These are phyloP conservation scores for Gobio gobio DNA, from an alignment of 2,113 vertebrate species.

Conservation along the genomic window DNA sequence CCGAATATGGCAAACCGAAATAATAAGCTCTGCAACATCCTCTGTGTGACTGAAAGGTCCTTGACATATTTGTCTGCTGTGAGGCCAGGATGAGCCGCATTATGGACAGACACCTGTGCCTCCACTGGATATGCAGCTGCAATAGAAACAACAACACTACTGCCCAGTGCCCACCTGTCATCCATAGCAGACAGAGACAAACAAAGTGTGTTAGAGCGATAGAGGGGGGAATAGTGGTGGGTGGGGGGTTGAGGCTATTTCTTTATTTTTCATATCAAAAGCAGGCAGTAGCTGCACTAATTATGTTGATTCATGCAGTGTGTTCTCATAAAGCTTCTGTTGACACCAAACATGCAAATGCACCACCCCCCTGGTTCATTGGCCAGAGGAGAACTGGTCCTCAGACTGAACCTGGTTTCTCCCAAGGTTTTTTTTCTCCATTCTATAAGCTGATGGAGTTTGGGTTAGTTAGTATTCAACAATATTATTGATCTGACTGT, in stretches of 20 bases:
- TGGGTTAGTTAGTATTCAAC: no score
- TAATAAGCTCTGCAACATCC: neutral
- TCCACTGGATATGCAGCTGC: conserved; percentile 31
- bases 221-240: neutral
- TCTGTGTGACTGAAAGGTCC: conserved; percentile 1
- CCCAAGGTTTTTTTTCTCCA: no score
- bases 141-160: conserved; percentile 10
- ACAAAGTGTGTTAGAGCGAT: conserved; percentile 12
- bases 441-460: no score
- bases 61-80: conserved; percentile 23
- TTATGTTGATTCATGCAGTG: conserved; percentile 50
- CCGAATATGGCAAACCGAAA: neutral
- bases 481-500: no score
- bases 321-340: conserved; percentile 44
- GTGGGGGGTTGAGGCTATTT: neutral
- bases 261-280: conserved; percentile 19
- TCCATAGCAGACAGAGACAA: conserved; percentile 22
- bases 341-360: conserved; percentile 57
- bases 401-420: no score
- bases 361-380: neutral
- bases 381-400: no score
- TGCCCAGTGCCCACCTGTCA: conserved; percentile 37
- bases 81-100: conserved; percentile 14
- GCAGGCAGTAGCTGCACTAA: conserved; percentile 33
- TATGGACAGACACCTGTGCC: conserved; percentile 29